Evolutionary conservation across 1,140 invertebrate species (phyloP).

Genomic region (Formica exsecta): DNA sequence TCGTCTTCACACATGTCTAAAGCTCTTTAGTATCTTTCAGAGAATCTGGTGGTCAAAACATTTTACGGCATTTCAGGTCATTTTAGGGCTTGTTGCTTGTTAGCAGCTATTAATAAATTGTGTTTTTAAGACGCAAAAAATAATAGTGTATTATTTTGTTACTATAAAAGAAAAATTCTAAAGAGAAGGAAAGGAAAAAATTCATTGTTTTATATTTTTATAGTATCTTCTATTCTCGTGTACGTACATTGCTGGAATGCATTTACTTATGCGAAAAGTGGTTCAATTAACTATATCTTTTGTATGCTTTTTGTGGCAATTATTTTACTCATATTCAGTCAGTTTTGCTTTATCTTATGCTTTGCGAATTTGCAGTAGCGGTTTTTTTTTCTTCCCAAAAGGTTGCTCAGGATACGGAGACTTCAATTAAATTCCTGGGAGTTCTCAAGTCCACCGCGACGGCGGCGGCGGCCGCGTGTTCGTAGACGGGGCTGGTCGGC

Average conservation of each 20-base stretch:
- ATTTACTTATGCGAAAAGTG: background rate
- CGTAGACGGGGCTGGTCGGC: conserved; percentile 26
- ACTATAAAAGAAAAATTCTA: background rate
- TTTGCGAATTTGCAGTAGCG: conserved; percentile 54
- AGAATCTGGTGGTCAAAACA: conserved; percentile 2
- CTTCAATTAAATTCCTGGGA: conserved; percentile 76
- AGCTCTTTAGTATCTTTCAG: conserved; percentile 9
- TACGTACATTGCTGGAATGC: too few species aligned
- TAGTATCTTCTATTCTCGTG: background rate
- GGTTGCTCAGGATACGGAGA: conserved; percentile 55
- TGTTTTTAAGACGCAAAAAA: background rate
- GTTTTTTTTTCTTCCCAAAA: conserved; percentile 46
- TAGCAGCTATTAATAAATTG: background rate
- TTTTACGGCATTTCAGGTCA: conserved; percentile 15
- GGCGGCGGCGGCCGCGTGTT: conserved; percentile 53
- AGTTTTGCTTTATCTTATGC: conserved; percentile 27
- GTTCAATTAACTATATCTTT: conserved; percentile 5
- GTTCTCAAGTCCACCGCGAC: conserved; percentile 71
- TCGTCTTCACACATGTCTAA: conserved; percentile 37
- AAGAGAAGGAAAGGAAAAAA: background rate
- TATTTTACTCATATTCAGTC: background rate
- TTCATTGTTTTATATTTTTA: conserved; percentile 14
- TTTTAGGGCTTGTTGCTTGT: background rate
- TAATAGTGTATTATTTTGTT: background rate
- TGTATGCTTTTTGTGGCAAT: background rate